Conservation (phyloP, 2,797 vertebrate species). For the Aldrovandia affinis region DNA sequence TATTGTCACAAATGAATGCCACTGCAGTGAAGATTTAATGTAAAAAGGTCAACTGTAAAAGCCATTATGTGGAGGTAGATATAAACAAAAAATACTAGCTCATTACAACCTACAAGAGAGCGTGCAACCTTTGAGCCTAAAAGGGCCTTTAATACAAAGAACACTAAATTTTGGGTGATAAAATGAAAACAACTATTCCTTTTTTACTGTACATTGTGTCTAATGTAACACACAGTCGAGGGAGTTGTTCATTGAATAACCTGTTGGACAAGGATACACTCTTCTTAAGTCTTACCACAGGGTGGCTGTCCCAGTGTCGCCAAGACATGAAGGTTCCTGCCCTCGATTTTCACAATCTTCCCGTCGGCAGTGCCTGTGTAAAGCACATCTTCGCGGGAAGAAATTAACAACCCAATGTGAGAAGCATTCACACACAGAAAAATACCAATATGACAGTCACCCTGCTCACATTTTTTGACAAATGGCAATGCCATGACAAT, state of each 20-base stretch:
- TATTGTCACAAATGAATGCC: neutral
- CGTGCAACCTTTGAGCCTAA: neutral
- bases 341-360: slow-evolving; percentile 86
- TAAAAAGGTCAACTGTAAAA: neutral
- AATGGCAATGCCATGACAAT: no score
- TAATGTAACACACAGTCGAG: neutral
- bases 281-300: slow-evolving; percentile 80
- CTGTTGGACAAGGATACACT: neutral
- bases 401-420: neutral
- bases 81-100: neutral
- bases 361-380: slow-evolving; percentile 93
- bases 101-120: no score
- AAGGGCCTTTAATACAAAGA: neutral
- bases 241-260: neutral
- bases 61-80: neutral
- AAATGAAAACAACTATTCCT: neutral
- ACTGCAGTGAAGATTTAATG: neutral
- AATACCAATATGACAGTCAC: neutral
- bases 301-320: slow-evolving; percentile 82
- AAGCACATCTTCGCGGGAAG: slow-evolving; percentile 79
- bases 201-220: neutral
- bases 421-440: neutral
- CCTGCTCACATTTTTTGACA: no score
- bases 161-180: neutral
- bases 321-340: slow-evolving; percentile 78